These are phyloP conservation scores for Coluber constrictor DNA, from an alignment of 2,797 vertebrate species.

Conservation along the genomic window DNA sequence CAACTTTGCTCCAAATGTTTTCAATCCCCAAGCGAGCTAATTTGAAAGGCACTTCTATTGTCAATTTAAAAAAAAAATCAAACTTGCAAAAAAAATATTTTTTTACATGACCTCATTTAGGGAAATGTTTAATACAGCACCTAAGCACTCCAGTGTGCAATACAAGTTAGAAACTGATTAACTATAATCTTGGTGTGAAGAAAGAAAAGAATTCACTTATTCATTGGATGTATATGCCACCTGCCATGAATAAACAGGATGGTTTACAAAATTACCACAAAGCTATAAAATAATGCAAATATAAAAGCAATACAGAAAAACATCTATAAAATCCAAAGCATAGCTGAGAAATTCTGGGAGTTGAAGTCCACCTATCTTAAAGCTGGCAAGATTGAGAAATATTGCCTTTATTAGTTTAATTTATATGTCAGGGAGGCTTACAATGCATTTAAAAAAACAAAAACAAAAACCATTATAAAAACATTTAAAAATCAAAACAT, in stretches of 20 bases:
- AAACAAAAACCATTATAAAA: too few species aligned
- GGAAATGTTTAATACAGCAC: background rate
- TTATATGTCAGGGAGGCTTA: too few species aligned
- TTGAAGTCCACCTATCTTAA: background rate
- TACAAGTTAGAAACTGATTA: background rate
- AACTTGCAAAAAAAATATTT: background rate
- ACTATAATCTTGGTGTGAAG: background rate
- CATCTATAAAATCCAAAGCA: background rate
- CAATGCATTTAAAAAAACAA: too few species aligned
- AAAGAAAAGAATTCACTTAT: background rate
- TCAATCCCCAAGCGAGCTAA: background rate
- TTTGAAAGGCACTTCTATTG: background rate
- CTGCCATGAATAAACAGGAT: background rate
- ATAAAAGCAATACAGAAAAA: background rate
- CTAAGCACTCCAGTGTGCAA: background rate
- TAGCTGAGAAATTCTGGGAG: background rate
- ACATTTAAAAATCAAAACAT: too few species aligned
- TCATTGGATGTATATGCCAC: background rate
- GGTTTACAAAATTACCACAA: background rate
- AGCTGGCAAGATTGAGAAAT: background rate
- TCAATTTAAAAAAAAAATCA: background rate
- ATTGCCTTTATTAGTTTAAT: background rate
- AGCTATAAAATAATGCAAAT: background rate
- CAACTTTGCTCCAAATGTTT: conserved; percentile 55
- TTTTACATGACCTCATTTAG: conserved; percentile 3